A percentile compares a stretch with the other conserved stretches of the same genome.
phyloP scores from a whole-genome alignment of 1,140 invertebrate genomes.

The Lineus longissimus region DNA sequence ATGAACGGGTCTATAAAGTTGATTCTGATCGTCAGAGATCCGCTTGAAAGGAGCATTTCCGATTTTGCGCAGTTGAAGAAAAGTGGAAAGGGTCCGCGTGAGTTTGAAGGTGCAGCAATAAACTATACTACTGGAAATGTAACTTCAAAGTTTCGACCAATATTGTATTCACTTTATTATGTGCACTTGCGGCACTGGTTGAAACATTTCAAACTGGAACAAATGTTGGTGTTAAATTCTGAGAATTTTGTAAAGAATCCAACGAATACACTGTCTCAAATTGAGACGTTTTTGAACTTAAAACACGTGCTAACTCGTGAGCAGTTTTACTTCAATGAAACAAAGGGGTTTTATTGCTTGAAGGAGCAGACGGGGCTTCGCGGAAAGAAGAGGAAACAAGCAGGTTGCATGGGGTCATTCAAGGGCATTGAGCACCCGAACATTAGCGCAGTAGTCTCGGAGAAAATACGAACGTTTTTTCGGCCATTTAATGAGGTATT shows the following conservation, averaged over 20 bases:
- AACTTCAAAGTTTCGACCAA: slow-evolving; percentile 38
- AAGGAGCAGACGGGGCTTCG: slow-evolving; percentile 22
- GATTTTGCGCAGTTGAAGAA: slow-evolving; percentile 76
- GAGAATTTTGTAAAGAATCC: slow-evolving; percentile 45
- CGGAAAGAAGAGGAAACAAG: neutral
- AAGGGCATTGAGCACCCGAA: slow-evolving; percentile 87
- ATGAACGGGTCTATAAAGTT: slow-evolving; percentile 85
- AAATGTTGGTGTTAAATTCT: slow-evolving; percentile 49
- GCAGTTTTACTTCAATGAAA: slow-evolving; percentile 51
- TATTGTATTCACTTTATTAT: slow-evolving; percentile 49
- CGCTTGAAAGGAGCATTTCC: slow-evolving; percentile 84
- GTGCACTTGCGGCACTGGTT: slow-evolving; percentile 47
- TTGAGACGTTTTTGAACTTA: slow-evolving; percentile 46
- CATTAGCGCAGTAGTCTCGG: slow-evolving; percentile 68
- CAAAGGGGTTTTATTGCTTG: slow-evolving; percentile 57
- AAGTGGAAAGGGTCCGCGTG: slow-evolving; percentile 40
- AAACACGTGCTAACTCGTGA: slow-evolving; percentile 33
- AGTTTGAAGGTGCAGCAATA: slow-evolving; percentile 41
- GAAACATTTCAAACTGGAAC: slow-evolving; percentile 36
- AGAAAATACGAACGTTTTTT: slow-evolving; percentile 80
- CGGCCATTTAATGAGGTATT: slow-evolving; percentile 70
- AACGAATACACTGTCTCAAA: slow-evolving; percentile 35
- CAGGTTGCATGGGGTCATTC: slow-evolving; percentile 77
- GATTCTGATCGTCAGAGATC: slow-evolving; percentile 83
- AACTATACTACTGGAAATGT: slow-evolving; percentile 33